A percentile compares a stretch with the other conserved stretches of the same genome.
phyloP scores from a whole-genome alignment of 1,140 invertebrate genomes.

The Lepidotrigona ventralis region DNA sequence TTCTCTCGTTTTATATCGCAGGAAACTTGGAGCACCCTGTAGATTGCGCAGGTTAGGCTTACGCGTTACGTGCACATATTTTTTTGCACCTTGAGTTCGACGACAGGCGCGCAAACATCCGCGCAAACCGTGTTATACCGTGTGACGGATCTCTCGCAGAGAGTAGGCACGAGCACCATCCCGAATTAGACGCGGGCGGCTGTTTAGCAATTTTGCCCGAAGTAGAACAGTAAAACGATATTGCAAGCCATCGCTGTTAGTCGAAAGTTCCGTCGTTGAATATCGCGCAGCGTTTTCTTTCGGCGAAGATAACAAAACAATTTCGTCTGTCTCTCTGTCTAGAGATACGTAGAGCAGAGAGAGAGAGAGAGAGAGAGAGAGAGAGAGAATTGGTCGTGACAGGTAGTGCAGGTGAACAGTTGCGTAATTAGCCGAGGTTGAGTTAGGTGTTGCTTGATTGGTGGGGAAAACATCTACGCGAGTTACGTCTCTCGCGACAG shows the following conservation, averaged over 20 bases:
- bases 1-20: background rate
- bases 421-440: conserved; percentile 60
- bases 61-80: background rate
- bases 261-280: conserved; percentile 20
- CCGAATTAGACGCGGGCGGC: background rate
- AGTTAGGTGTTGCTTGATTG: conserved; percentile 42
- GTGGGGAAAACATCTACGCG: conserved; percentile 39
- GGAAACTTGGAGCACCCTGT: background rate
- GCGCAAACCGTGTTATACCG: background rate
- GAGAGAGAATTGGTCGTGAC: conserved; percentile 42
- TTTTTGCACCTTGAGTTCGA: background rate
- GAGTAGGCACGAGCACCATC: background rate
- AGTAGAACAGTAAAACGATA: background rate
- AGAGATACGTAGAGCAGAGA: background rate
- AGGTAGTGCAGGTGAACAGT: conserved; percentile 50
- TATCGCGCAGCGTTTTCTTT: conserved; percentile 26
- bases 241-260: conserved; percentile 3
- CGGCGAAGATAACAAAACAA: background rate
- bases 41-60: background rate
- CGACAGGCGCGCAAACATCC: background rate
- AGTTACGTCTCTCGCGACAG: conserved; percentile 25
- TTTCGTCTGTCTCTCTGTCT: background rate
- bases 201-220: background rate
- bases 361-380: background rate
- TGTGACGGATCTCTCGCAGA: background rate